Evolutionary conservation across 2,113 vertebrate genomes (phyloP).

Genomic region (Sorex araneus): DNA sequence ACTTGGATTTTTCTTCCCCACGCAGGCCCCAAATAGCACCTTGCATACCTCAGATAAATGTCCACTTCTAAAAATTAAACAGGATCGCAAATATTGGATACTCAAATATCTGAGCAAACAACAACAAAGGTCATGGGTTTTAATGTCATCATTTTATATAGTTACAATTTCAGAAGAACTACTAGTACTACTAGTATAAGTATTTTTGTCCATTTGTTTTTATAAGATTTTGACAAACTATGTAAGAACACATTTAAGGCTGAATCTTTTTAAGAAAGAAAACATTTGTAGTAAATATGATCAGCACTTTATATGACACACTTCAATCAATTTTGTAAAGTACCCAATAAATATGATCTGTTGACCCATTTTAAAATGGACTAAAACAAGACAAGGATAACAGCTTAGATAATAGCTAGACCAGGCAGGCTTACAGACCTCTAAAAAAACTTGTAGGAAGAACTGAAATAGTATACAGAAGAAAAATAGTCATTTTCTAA

Average conservation of each 20-base stretch:
- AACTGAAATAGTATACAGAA: slow-evolving; percentile 10
- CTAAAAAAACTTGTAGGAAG: slow-evolving; percentile 36
- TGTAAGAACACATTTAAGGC: not conserved
- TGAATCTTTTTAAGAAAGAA: slow-evolving; percentile 25
- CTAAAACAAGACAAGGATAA: not conserved
- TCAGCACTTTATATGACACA: not conserved
- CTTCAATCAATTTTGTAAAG: not conserved
- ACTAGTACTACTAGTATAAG: not conserved
- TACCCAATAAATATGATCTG: not conserved
- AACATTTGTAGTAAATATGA: not conserved
- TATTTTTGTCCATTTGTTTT: not conserved
- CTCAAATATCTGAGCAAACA: slow-evolving; percentile 12
- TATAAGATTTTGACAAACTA: not conserved
- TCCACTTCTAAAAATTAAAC: slow-evolving; percentile 20
- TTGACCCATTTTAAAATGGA: slow-evolving; percentile 18
- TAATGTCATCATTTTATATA: not conserved
- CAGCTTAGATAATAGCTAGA: not conserved
- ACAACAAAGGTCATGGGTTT: not conserved
- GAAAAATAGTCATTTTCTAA: not conserved
- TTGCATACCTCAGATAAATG: slow-evolving; percentile 21
- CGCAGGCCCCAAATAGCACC: not conserved
- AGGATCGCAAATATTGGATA: slow-evolving; percentile 4
- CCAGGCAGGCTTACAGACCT: not conserved
- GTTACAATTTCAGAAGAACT: not conserved
- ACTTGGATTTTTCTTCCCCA: not conserved